A percentile compares a stretch with the other conserved stretches of the same genome.
Evolutionary conservation across 2,888 invertebrate species (phyloP).

Genomic region (Drosophila monieri): DNA sequence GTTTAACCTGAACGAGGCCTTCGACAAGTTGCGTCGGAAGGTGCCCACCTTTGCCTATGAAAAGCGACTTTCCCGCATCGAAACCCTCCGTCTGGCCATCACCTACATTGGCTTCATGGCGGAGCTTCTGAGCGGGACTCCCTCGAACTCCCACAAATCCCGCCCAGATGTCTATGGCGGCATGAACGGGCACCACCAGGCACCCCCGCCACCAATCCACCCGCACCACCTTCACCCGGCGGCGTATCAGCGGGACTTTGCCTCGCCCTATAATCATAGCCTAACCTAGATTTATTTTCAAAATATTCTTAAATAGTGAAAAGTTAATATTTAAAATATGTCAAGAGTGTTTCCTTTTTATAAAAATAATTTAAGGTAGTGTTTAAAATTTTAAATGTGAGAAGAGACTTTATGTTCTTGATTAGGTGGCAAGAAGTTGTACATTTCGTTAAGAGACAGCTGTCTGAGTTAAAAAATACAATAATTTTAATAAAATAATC

Average conservation of each 20-base stretch:
- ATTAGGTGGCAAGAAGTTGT: not conserved
- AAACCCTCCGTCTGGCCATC: constrained; percentile 96
- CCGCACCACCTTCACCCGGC: constrained; percentile 82
- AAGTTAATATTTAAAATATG: not conserved
- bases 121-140: constrained; percentile 90
- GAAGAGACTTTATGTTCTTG: not conserved
- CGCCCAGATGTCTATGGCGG: constrained; percentile 81
- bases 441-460: not conserved
- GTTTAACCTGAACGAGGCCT: constrained; percentile 98
- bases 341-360: not conserved
- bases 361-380: not conserved
- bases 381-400: not conserved
- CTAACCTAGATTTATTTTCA: constrained; percentile 59
- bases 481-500: not conserved
- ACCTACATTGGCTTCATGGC: constrained; percentile 99
- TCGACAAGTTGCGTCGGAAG: constrained; percentile 95
- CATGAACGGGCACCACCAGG: constrained; percentile 82
- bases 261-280: constrained; percentile 83
- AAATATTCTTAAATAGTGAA: not conserved
- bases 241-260: constrained; percentile 83
- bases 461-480: too few relatives aligned
- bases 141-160: constrained; percentile 83
- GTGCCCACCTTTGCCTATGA: constrained; percentile 98
- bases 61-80: constrained; percentile 96
- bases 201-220: constrained; percentile 61